Evolutionary conservation across 2,888 invertebrate genomes (phyloP).

Genomic region (Carcina quercana): DNA sequence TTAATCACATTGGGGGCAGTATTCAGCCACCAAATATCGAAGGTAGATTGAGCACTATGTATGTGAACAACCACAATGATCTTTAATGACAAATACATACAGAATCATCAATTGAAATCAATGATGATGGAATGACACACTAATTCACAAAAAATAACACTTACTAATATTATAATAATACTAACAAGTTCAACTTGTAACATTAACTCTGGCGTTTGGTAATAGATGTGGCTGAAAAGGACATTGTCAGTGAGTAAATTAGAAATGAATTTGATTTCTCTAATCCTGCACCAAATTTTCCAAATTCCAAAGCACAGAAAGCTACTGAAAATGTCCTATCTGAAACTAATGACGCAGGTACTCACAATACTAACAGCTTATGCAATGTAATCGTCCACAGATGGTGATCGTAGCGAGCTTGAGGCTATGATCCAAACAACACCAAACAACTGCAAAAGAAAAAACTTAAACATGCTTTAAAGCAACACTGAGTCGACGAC

Average conservation of each 20-base stretch:
- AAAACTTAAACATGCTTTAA: constrained; percentile 75
- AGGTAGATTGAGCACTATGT: no score
- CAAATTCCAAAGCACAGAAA: not conserved
- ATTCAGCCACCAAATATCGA: no score
- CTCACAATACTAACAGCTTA: constrained; percentile 61
- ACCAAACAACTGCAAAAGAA: constrained; percentile 76
- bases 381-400: constrained; percentile 73
- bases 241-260: constrained; percentile 23
- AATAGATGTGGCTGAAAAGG: constrained; percentile 21
- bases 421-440: constrained; percentile 75
- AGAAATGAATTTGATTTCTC: not conserved
- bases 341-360: constrained; percentile 24
- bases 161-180: no score
- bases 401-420: constrained; percentile 76
- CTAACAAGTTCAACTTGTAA: constrained; percentile 11
- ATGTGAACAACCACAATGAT: no score
- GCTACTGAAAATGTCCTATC: constrained; percentile 8
- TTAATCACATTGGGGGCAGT: no score
- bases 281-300: not conserved
- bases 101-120: no score
- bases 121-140: no score
- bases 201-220: constrained; percentile 23
- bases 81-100: no score
- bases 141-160: no score
- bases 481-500: constrained; percentile 57